Evolutionary conservation across 2,797 vertebrate species (phyloP).

Genomic region (Hoplostethus mediterraneus): DNA sequence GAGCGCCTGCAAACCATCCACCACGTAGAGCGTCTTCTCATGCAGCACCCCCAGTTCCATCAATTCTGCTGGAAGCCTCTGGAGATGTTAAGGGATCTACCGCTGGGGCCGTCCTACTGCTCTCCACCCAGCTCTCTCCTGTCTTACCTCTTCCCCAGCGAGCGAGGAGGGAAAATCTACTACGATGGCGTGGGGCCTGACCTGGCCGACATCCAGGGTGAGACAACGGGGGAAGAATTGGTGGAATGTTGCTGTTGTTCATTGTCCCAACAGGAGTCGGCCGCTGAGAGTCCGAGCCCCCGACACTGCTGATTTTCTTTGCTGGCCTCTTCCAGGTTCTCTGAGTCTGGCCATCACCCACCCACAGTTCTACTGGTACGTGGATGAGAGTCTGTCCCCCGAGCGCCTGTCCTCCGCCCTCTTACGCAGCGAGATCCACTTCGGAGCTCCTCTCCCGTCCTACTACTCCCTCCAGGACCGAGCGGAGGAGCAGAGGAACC

Average conservation of each 20-base stretch:
- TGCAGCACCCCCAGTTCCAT: conserved; percentile 94
- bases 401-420: conserved; percentile 93
- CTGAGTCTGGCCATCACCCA: conserved; percentile 97
- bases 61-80: conserved; percentile 99
- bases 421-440: conserved; percentile 95
- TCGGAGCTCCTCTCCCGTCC: conserved; percentile 93
- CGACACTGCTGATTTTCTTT: conserved; percentile 25
- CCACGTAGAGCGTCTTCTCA: conserved; percentile 91
- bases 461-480: conserved; percentile 95
- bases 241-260: neutral
- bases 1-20: conserved; percentile 95
- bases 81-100: conserved; percentile 93
- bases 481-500: conserved; percentile 90
- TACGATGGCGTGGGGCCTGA: conserved; percentile 98
- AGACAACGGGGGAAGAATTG: conserved; percentile 42
- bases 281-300: neutral
- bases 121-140: conserved; percentile 96
- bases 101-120: conserved; percentile 94
- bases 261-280: neutral
- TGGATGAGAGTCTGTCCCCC: conserved; percentile 93
- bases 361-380: conserved; percentile 99
- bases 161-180: conserved; percentile 95
- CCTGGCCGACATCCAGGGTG: conserved; percentile 95
- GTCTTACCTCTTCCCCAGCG: conserved; percentile 97
- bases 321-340: conserved; percentile 84